Evolutionary conservation across 2,797 vertebrate species (phyloP), one percentile per base, ranked within the genome.

Genomic region (Sylvia borin): DNA sequence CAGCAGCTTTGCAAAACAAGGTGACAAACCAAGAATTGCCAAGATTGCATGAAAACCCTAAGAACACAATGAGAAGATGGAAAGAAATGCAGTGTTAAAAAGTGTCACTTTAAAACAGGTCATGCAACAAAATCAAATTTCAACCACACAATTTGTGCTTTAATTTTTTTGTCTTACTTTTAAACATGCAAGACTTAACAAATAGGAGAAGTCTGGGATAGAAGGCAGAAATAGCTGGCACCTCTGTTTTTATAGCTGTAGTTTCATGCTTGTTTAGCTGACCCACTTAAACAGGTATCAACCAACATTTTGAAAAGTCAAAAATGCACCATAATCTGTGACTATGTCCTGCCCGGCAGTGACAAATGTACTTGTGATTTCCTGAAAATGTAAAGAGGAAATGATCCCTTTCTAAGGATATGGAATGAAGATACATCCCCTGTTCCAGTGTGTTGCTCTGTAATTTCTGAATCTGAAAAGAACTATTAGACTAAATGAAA

Each of bases 41-140:
- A 99, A 74, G 34, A 98, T 97, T 61, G 98, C 98, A 96, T 98
- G 98, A 75, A 99, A 98, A 26, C 98, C 98, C 98, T 99, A 90
- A 34, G 96, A 94, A 78, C 3, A 88, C 27, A 94, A 90, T 2
- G 32, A 95, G 79, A 85, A 42, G 32, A 89, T 2, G 38, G 38
- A 89, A 75, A 61, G 31, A 61, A 84, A 16, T 10, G 36, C 11
- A 70, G 24, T 18, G 53, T 77, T 70, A 45, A 79, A 71, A 92
- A 54, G 26, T 13, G 18, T 58, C 6, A 19, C 36, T 70, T 75
- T 32, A 47, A 83, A 95, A 57, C n/a, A 76, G 16, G 26, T 38
- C 8, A 4, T 12, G 32, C 24, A 94, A 83, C 24, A 88, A 92
- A 85, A 75, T 22, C 4, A 62, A 58, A 73, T 55, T 77, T 82